Base-by-base conservation (phyloP, 2,888 invertebrate genomes). In the Acheta domesticus region DNA sequence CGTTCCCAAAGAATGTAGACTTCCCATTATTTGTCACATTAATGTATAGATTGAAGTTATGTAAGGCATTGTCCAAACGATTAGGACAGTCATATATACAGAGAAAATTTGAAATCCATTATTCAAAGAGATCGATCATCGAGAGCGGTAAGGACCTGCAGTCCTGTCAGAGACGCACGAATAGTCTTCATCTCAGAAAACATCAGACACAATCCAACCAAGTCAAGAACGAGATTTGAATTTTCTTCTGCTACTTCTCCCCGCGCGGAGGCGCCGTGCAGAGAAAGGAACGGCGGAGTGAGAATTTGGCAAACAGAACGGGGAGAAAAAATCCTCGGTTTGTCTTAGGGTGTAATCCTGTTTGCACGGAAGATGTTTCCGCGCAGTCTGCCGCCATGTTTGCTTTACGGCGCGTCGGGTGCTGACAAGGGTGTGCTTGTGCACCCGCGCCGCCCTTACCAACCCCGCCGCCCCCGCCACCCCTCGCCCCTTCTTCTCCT, bases 271-370 rank as follows among this genome's bases (percentile, higher is more conserved):
- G 36, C 36, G 8, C n/a, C 62, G 62, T 11, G n/a, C 62, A 14
- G n/a, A 62, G n/a, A 62, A 62, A 14, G 62, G 62, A 62, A 14
- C 62, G 62, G n/a, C 62, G 62, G n/a, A 62, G 62, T 62, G 62
- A 62, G 62, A 62, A 62, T 62, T 62, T 62, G 62, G 62, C 62
- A 62, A 62, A 62, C 62, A 62, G 16, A 62, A n/a, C 62, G 62
- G 62, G n/a, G n/a, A 62, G n/a, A 62, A 62, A n/a, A 62, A 19
- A 19, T n/a, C 62, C n/a, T n/a, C 62, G 14, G 62, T 14, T 62
- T 62, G 14, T 14, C n/a, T n/a, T 62, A 14, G 62, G n/a, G n/a
- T 16, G 62, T 62, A 62, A 62, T 62, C 62, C 62, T 62, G 62
- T 62, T 62, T 62, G 62, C 62, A 62, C 62, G 62, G 62, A 62